Evolutionary conservation across 2,113 vertebrate species (phyloP).

Genomic region (Brachyistius frenatus): DNA sequence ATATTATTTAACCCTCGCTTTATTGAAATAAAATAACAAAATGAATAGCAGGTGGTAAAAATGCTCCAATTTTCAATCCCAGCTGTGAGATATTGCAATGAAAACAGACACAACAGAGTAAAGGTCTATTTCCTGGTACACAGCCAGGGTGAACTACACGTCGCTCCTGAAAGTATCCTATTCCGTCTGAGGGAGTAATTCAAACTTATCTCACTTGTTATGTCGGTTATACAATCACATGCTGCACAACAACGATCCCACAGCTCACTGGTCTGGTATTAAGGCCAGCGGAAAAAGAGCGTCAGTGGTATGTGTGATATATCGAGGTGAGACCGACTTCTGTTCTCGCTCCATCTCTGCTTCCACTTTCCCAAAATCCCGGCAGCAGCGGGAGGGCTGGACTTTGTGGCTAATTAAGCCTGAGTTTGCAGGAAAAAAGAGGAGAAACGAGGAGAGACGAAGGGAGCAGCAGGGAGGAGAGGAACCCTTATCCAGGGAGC

Average conservation of each 20-base stretch:
- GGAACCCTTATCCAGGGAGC: slow-evolving; percentile 62
- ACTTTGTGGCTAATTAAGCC: slow-evolving; percentile 43
- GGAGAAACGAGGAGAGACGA: slow-evolving; percentile 10
- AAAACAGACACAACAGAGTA: background rate
- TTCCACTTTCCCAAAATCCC: slow-evolving; percentile 16
- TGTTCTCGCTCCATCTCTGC: slow-evolving; percentile 11
- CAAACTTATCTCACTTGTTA: slow-evolving; percentile 46
- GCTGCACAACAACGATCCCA: slow-evolving; percentile 1
- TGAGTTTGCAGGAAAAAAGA: slow-evolving; percentile 14
- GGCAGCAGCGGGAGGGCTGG: slow-evolving; percentile 26
- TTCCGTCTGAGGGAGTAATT: slow-evolving; percentile 42
- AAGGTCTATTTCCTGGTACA: slow-evolving; percentile 20
- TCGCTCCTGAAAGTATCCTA: slow-evolving; percentile 28
- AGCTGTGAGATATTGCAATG: slow-evolving; percentile 4
- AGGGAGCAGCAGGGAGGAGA: slow-evolving; percentile 41
- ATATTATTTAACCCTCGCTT: background rate
- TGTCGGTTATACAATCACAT: slow-evolving; percentile 24
- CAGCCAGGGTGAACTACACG: slow-evolving; percentile 18
- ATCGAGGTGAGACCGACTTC: slow-evolving; percentile 13
- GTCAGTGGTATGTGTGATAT: slow-evolving; percentile 39
- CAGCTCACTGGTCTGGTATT: slow-evolving; percentile 29
- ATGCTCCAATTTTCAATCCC: background rate
- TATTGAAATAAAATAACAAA: background rate
- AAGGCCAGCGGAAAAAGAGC: slow-evolving; percentile 50
- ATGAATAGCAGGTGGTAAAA: slow-evolving; percentile 2